These are phyloP conservation scores for Phalacrocorax carbo DNA, from an alignment of 2,113 vertebrate genomes.

Conservation along the genomic window DNA sequence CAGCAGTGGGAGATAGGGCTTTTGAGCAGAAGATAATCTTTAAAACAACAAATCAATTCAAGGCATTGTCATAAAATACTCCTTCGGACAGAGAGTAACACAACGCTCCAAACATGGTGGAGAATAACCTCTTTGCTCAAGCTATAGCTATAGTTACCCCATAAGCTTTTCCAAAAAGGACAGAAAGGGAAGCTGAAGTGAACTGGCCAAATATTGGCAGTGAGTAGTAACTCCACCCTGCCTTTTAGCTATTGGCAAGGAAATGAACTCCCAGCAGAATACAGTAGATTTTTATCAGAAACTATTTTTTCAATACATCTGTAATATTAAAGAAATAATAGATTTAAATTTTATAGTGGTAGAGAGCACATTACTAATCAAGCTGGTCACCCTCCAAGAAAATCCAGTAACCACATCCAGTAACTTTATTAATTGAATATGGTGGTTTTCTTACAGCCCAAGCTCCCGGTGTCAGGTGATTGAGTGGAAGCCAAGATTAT, in stretches of 20 bases:
- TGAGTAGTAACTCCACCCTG: neutral
- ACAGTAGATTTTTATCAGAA: neutral
- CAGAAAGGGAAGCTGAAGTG: neutral
- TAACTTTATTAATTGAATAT: neutral
- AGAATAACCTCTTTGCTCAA: neutral
- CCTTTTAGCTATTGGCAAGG: neutral
- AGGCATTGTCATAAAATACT: neutral
- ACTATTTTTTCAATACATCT: neutral
- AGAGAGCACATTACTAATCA: neutral
- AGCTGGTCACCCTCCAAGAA: neutral
- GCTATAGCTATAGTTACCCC: neutral
- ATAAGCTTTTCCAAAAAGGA: neutral
- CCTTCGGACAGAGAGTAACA: neutral
- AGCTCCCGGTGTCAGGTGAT: neutral
- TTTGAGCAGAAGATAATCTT: neutral
- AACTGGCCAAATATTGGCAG: neutral
- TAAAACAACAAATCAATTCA: conserved; percentile 20
- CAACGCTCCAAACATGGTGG: neutral
- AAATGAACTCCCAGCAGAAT: neutral
- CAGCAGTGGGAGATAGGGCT: neutral
- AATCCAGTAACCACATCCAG: neutral
- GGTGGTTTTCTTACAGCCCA: neutral
- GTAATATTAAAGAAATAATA: neutral
- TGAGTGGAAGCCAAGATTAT: neutral
- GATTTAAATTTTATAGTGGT: neutral